Evolutionary conservation across 2,888 invertebrate genomes (phyloP).

Genomic region (Stictocephala bisonia): DNA sequence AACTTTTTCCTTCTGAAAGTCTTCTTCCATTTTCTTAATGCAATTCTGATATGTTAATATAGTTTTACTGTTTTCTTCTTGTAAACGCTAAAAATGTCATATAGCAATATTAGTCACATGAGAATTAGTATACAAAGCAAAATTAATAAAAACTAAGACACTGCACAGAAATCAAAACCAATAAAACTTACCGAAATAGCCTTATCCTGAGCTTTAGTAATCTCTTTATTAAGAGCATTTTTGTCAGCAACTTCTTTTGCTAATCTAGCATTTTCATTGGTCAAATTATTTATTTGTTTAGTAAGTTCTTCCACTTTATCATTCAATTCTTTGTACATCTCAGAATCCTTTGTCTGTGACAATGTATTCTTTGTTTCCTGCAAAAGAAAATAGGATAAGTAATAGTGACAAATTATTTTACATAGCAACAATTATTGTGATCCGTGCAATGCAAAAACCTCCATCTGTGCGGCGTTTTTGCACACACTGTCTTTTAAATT

Average conservation of each 20-base stretch:
- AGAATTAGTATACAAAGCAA: neutral
- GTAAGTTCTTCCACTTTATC: conserved; percentile 9
- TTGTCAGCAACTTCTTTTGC: neutral
- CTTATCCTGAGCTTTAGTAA: neutral
- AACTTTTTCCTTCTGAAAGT: conserved; percentile 1
- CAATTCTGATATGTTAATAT: neutral
- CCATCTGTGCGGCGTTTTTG: no score
- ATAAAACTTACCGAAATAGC: neutral
- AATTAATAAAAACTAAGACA: neutral
- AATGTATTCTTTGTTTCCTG: conserved; percentile 17
- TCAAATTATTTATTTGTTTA: neutral
- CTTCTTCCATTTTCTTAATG: neutral
- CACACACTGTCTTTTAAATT: no score
- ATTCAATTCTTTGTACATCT: conserved; percentile 20
- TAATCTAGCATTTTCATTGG: conserved; percentile 1
- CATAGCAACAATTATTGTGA: neutral
- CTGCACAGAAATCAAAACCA: neutral
- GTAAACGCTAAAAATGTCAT: neutral
- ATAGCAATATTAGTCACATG: no score
- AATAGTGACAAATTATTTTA: neutral
- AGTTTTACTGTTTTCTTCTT: neutral
- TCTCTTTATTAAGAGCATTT: neutral
- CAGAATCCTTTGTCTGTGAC: conserved; percentile 25
- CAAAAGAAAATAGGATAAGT: neutral
- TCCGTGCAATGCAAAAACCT: no score